A percentile compares a stretch with the other conserved stretches of the same genome.
Conservation (phyloP, 2,888 invertebrate genomes). For the Aspidapion aeneum region DNA sequence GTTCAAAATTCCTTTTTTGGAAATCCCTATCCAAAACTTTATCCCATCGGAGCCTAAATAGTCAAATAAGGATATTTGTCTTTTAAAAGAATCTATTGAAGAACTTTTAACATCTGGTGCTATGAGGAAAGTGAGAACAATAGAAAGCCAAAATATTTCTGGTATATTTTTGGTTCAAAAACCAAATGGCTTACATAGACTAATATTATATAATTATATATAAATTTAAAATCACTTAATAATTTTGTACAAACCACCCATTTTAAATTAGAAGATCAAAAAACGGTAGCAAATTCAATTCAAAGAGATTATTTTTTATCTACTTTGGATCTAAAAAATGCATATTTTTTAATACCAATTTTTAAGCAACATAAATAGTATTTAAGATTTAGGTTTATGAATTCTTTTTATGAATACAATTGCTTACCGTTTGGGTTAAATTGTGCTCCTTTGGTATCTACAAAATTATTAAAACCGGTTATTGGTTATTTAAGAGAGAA, state of each 20-base stretch:
- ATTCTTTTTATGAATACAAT: slow-evolving; percentile 21
- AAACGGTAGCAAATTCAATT: slow-evolving; percentile 15
- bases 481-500: slow-evolving; percentile 12
- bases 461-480: slow-evolving; percentile 24
- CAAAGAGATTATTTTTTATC: slow-evolving; percentile 12
- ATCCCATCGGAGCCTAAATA: too few relatives aligned
- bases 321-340: slow-evolving; percentile 18
- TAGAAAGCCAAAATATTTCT: slow-evolving; percentile 15
- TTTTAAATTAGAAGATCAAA: slow-evolving; percentile 29
- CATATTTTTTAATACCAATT: slow-evolving; percentile 21
- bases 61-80: too few relatives aligned
- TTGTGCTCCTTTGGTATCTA: slow-evolving; percentile 25
- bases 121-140: too few relatives aligned
- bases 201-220: too few relatives aligned
- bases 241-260: slow-evolving; percentile 14
- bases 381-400: slow-evolving; percentile 20
- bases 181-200: slow-evolving; percentile 14
- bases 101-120: too few relatives aligned
- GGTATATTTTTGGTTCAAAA: slow-evolving; percentile 16
- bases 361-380: slow-evolving; percentile 15
- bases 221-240: slow-evolving; percentile 28
- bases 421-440: slow-evolving; percentile 25
- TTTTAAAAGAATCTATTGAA: too few relatives aligned
- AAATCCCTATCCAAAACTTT: slow-evolving; percentile 6
- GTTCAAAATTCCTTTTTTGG: slow-evolving; percentile 5